phyloP scores from a whole-genome alignment of 1,140 invertebrate genomes.

The Neoseiulus cucumeris region DNA sequence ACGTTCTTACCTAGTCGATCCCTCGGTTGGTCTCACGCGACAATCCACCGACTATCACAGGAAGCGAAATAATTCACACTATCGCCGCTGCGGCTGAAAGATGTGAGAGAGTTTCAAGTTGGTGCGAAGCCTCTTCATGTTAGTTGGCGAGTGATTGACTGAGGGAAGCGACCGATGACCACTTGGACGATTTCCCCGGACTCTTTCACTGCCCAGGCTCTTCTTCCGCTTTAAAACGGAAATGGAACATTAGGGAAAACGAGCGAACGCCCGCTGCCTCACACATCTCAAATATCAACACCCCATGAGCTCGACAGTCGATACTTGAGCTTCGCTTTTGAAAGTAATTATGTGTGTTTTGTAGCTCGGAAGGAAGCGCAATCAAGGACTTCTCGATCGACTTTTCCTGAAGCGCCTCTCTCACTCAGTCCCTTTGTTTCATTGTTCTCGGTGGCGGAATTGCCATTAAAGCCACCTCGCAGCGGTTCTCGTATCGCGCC shows the following conservation, averaged over 20 bases:
- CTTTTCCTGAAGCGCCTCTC: too few relatives aligned
- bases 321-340: too few relatives aligned
- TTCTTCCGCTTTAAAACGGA: constrained; percentile 8
- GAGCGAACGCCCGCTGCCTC: too few relatives aligned
- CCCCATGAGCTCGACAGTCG: too few relatives aligned
- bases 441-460: too few relatives aligned
- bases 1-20: not conserved
- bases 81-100: not conserved
- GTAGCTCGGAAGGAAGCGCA: too few relatives aligned
- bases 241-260: constrained; percentile 5
- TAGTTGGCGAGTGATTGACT: not conserved
- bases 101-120: not conserved
- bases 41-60: not conserved
- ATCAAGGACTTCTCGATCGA: too few relatives aligned
- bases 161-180: not conserved
- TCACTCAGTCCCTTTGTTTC: too few relatives aligned
- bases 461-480: too few relatives aligned
- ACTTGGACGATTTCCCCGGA: not conserved
- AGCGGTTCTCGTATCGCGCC: too few relatives aligned
- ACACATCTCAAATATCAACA: too few relatives aligned
- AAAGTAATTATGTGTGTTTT: too few relatives aligned
- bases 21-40: not conserved
- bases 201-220: not conserved
- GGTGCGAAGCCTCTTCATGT: not conserved
- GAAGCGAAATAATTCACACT: not conserved